phyloP scores from a whole-genome alignment of 2,888 invertebrate genomes.

The Hoplodrina ambigua region DNA sequence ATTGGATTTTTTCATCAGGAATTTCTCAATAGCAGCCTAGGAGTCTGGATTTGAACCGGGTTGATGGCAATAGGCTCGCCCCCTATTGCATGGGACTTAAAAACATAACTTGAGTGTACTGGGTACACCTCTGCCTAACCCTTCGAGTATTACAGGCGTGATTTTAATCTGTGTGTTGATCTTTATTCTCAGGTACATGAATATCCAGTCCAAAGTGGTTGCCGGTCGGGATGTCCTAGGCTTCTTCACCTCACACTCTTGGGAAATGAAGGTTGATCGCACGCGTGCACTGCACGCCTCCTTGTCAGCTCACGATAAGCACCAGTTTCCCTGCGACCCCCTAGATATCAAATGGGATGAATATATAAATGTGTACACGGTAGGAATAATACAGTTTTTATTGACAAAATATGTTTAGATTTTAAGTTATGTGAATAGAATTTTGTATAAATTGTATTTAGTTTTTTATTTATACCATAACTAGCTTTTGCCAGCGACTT shows the following conservation, averaged over 20 bases:
- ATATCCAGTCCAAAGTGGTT: conserved; percentile 39
- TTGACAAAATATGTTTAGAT: neutral
- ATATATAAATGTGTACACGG: conserved; percentile 19
- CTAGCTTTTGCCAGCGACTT: too few relatives aligned
- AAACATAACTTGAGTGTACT: too few relatives aligned
- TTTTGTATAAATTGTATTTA: neutral
- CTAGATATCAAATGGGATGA: conserved; percentile 41
- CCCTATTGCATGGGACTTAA: too few relatives aligned
- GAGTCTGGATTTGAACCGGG: too few relatives aligned
- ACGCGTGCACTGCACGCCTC: conserved; percentile 26
- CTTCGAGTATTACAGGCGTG: too few relatives aligned
- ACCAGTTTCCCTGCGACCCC: conserved; percentile 42
- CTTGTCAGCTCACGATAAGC: conserved; percentile 35
- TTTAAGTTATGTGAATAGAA: neutral
- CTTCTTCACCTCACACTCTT: conserved; percentile 44
- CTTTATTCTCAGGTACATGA: conserved; percentile 34
- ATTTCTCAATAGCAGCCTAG: too few relatives aligned
- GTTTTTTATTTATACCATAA: too few relatives aligned
- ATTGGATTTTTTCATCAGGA: too few relatives aligned
- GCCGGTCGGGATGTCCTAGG: conserved; percentile 13
- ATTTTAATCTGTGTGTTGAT: too few relatives aligned
- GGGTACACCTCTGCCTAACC: too few relatives aligned
- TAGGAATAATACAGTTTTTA: conserved; percentile 31
- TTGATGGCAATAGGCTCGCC: too few relatives aligned
- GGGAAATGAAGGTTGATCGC: conserved; percentile 43